Base-by-base conservation (phyloP, 2,888 invertebrate genomes). In the Girardia tigrina region DNA sequence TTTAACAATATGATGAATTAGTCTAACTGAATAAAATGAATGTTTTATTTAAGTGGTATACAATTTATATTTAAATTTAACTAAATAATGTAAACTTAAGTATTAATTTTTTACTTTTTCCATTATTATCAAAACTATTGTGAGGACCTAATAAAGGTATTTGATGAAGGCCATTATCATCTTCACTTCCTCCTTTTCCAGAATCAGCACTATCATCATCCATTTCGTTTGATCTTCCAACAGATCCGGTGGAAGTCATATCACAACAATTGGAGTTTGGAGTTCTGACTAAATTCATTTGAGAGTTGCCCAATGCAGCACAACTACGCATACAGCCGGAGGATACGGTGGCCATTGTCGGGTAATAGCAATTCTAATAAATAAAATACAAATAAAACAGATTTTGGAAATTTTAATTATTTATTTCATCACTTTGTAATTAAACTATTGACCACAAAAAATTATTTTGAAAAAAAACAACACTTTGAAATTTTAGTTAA, bases 91-190 rank as follows among this genome's bases (percentile, higher is more conserved):
- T n/a, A n/a, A n/a, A n/a, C n/a, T n/a, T n/a, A n/a, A n/a, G n/a
- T n/a, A n/a, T n/a, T n/a, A n/a, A n/a, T n/a, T n/a, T 8, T 16
- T 56, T 56, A 56, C 56, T 56, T 56, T 56, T 56, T 56, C 56
- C 56, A 56, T 56, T 56, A 2, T 4, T 16, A 12, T 56, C 56
- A 56, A 56, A 56, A 56, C 56, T 56, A 56, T 56, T 56, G n/a
- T 56, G 56, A 4, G 56, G n/a, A 56, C 56, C 56, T n/a, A 56
- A 56, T 56, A 56, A 56, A 56, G 56, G 56, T 23, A 56, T 56
- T 23, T 56, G 56, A 56, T 56, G 56, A n/a, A 56, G 56, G n/a
- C 56, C 56, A 56, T 56, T 56, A n/a, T 56, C 56, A 56, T 56
- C 56, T 16, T 56, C 56, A 23, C 56, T 56, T 4, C 56, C 56